phyloP scores from a whole-genome alignment of 1,140 invertebrate genomes.

The Drosophila santomea region DNA sequence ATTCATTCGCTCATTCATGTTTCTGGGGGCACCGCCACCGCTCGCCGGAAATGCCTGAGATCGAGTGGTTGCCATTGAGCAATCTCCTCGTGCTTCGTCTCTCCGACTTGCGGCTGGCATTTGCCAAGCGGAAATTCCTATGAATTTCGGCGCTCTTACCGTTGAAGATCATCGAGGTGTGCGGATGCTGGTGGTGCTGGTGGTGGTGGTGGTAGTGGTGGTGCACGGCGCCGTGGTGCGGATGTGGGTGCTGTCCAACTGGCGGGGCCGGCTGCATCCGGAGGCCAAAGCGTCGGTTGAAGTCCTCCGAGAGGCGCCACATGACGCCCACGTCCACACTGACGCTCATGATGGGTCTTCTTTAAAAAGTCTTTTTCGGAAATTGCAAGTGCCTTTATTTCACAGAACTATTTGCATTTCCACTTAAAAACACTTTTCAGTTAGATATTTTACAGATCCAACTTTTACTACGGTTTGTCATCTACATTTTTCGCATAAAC shows the following conservation, averaged over 20 bases:
- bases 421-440: neutral
- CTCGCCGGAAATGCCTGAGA: slow-evolving; percentile 44
- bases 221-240: slow-evolving; percentile 58
- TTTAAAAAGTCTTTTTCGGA: slow-evolving; percentile 3
- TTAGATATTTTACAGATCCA: neutral
- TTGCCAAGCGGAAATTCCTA: slow-evolving; percentile 45
- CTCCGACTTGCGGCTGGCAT: neutral
- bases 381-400: neutral
- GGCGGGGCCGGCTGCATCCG: slow-evolving; percentile 77
- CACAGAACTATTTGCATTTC: neutral
- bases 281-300: slow-evolving; percentile 81
- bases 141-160: slow-evolving; percentile 71
- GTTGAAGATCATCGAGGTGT: slow-evolving; percentile 85
- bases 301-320: slow-evolving; percentile 84
- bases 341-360: slow-evolving; percentile 70
- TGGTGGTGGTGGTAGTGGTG: slow-evolving; percentile 72
- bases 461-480: too few species aligned
- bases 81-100: slow-evolving; percentile 9
- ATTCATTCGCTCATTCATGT: slow-evolving; percentile 17
- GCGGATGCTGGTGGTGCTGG: slow-evolving; percentile 63
- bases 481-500: too few species aligned
- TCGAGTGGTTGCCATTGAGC: slow-evolving; percentile 44
- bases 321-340: slow-evolving; percentile 84
- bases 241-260: slow-evolving; percentile 63
- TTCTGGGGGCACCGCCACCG: slow-evolving; percentile 21